phyloP scores from a whole-genome alignment of 2,888 invertebrate species.

The Drosophila borealis region DNA sequence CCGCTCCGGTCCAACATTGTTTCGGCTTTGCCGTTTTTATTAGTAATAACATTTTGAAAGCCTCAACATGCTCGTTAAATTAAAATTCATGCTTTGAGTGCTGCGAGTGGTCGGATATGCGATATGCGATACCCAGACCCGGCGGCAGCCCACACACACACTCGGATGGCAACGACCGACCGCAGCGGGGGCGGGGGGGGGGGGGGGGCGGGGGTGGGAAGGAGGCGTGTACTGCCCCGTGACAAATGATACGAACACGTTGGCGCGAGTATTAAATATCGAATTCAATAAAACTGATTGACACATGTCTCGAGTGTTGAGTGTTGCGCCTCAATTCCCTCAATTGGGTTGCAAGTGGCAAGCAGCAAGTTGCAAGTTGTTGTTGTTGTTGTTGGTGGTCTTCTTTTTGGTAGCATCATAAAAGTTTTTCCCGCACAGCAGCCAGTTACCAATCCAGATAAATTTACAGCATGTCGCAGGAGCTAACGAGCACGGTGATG shows the following conservation, averaged over 20 bases:
- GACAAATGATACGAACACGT: constrained; percentile 41
- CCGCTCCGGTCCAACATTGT: constrained; percentile 6
- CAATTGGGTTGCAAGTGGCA: constrained; percentile 22
- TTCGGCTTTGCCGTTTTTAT: constrained; percentile 57
- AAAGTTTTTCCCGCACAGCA: constrained; percentile 5
- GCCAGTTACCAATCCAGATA: neutral
- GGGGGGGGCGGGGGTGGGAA: constrained; percentile 2
- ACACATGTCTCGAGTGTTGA: constrained; percentile 51
- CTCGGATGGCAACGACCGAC: neutral
- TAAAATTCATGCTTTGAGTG: constrained; percentile 65
- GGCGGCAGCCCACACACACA: constrained; percentile 28
- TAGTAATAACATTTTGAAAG: constrained; percentile 80
- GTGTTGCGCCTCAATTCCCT: constrained; percentile 1
- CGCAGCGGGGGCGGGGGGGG: neutral
- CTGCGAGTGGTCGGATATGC: constrained; percentile 39
- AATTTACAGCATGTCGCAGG: constrained; percentile 66
- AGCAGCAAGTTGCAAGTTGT: constrained; percentile 10
- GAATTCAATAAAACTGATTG: constrained; percentile 78
- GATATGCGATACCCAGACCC: constrained; percentile 47
- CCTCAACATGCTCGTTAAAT: constrained; percentile 71
- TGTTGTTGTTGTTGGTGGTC: constrained; percentile 10
- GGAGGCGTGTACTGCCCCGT: too few species aligned
- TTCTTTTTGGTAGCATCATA: constrained; percentile 58
- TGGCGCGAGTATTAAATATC: constrained; percentile 70
- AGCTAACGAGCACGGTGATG: constrained; percentile 44